Evolutionary conservation across 2,888 invertebrate genomes (phyloP), one percentile per base, ranked within the genome.

Genomic region (Sinelater perroti): DNA sequence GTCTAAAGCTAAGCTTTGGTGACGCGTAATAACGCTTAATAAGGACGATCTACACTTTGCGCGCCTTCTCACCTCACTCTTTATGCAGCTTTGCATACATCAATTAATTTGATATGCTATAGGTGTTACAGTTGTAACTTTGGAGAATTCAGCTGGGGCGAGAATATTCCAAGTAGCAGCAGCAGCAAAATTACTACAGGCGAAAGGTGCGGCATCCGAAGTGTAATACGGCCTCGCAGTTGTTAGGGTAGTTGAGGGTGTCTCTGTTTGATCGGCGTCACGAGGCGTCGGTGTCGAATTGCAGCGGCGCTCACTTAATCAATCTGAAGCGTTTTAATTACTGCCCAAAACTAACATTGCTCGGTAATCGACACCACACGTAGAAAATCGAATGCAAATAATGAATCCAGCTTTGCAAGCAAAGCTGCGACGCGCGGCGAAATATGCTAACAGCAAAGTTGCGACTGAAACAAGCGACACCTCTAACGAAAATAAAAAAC

Each of bases 271-370:
- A 55, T 55, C 55, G 50, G 50, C 51, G 50, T 58, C 47, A 54
- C 50, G 57, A 51, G 35, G 46, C 42, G 47, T 54, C 47, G 52
- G 58, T 61, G 50, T 61, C 57, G 57, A 61, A 61, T 61, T 61
- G 58, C 61, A 58, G 42, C 40, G 44, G 58, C 50, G 55, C 51
- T 40, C 53, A 53, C 51, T 61, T 55, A 58, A 61, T 61, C 61
- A 61, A 58, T 61, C 49, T 55, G 47, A 55, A 49, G 55, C 55
- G 61, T 58, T 61, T 61, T 61, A 61, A 61, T 61, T 61, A 58
- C 61, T 53, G 51, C 42, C 58, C 55, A 58, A 50, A 61, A 55
- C 61, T 61, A 61, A 61, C 61, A 61, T 47, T 51, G 50, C 54
- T 55, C 33, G 35, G 61, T 54, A 61, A 61, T 61, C 52, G 54